Percentiles rank a stretch among this genome's conserved stretches.
phyloP scores from a whole-genome alignment of 2,113 vertebrate genomes.

The Phaethornis superciliosus region DNA sequence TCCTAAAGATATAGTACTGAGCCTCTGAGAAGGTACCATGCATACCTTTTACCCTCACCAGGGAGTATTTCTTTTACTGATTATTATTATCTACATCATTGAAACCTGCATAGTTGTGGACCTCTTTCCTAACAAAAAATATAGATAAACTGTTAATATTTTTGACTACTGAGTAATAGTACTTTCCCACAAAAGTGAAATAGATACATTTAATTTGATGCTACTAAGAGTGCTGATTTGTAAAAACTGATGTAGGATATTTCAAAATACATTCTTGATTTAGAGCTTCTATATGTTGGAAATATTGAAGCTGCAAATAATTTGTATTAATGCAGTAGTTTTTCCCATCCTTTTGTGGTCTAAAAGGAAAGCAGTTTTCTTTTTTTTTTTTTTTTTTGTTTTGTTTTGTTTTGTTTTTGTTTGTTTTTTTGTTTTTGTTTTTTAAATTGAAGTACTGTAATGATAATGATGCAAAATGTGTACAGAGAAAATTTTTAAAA shows the following conservation, averaged over 20 bases:
- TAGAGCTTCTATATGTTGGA: slow-evolving; percentile 52
- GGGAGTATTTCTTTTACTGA: slow-evolving; percentile 15
- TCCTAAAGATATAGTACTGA: background rate
- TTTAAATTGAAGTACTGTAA: background rate
- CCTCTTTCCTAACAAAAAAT: slow-evolving; percentile 18
- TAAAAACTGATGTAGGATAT: slow-evolving; percentile 58
- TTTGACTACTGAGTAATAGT: background rate
- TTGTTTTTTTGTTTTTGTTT: background rate
- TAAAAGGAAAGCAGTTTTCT: slow-evolving; percentile 10
- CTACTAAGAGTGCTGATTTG: slow-evolving; percentile 34
- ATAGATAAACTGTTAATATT: slow-evolving; percentile 24
- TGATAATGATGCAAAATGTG: background rate
- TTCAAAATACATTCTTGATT: slow-evolving; percentile 53
- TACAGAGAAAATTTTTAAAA: slow-evolving; percentile 22
- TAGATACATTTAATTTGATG: slow-evolving; percentile 21
- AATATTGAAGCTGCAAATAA: slow-evolving; percentile 46
- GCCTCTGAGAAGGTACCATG: background rate
- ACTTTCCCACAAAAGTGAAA: slow-evolving; percentile 10
- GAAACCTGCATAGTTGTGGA: background rate
- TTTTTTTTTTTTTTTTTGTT: background rate
- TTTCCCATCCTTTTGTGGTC: slow-evolving; percentile 49
- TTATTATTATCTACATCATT: slow-evolving; percentile 19
- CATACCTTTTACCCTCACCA: background rate
- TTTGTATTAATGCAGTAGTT: slow-evolving; percentile 47
- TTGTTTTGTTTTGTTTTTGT: background rate